Percentiles rank a stretch among this genome's conserved stretches.
Evolutionary conservation across 1,140 invertebrate genomes (phyloP).

Genomic region (Cydia strobilella): DNA sequence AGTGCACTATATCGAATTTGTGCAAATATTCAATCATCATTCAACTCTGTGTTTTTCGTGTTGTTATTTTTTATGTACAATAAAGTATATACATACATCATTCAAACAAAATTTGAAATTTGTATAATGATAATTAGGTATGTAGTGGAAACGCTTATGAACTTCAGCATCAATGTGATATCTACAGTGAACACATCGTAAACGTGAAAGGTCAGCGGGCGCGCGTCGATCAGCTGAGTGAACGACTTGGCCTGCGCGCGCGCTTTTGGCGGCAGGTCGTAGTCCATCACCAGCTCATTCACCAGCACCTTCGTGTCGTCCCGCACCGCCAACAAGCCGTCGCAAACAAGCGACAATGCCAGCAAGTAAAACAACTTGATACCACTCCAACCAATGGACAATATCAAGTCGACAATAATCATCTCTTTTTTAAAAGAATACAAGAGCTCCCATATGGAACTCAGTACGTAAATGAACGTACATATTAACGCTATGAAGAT

Average conservation of each 20-base stretch:
- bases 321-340: conserved; percentile 46
- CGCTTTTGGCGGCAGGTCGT: conserved; percentile 50
- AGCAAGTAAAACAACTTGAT: not conserved
- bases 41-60: too few species aligned
- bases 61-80: too few species aligned
- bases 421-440: not conserved
- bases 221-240: conserved; percentile 58
- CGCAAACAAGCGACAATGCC: conserved; percentile 44
- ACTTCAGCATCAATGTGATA: conserved; percentile 58
- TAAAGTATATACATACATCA: too few species aligned
- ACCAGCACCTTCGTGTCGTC: conserved; percentile 51
- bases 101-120: conserved; percentile 51
- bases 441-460: not conserved
- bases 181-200: conserved; percentile 61
- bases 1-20: not conserved
- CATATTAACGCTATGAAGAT: not conserved
- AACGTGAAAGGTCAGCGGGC: conserved; percentile 50
- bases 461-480: not conserved
- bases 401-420: not conserved
- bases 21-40: not conserved
- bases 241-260: conserved; percentile 61
- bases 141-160: conserved; percentile 57
- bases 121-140: conserved; percentile 65
- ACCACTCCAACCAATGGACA: not conserved
- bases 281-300: conserved; percentile 63